These are phyloP conservation scores for Dolichotis patagonum DNA, from an alignment of 2,113 vertebrate species.

Conservation along the genomic window DNA sequence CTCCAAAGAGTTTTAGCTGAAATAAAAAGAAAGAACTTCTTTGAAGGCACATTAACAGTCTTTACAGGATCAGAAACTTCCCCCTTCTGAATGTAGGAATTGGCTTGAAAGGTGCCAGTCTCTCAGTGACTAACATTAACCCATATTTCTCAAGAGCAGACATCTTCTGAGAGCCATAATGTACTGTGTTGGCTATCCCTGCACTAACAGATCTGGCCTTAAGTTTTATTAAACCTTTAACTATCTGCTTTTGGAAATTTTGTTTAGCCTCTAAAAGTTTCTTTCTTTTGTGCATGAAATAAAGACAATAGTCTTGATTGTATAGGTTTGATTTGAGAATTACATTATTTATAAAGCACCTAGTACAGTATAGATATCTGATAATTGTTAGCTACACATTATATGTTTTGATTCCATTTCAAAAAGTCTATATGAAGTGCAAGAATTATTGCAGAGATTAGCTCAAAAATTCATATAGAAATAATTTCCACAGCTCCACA, in stretches of 20 bases:
- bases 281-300: not conserved
- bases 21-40: not conserved
- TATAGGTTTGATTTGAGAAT: not conserved
- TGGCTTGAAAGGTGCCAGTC: not conserved
- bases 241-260: not conserved
- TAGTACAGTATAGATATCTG: not conserved
- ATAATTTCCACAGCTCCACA: not conserved
- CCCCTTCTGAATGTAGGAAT: not conserved
- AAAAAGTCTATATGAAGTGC: not conserved
- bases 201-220: not conserved
- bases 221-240: not conserved
- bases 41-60: not conserved
- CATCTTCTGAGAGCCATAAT: not conserved
- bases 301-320: not conserved
- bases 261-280: not conserved
- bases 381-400: not conserved
- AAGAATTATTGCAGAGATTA: not conserved
- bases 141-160: not conserved
- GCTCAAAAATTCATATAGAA: not conserved
- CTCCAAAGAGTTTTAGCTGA: not conserved
- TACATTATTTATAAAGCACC: not conserved
- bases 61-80: not conserved
- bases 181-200: not conserved
- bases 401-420: not conserved
- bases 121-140: not conserved